A percentile compares a stretch with the other conserved stretches of the same genome.
Conservation (phyloP, 1,140 invertebrate genomes). For the Drosophila watanabei region DNA sequence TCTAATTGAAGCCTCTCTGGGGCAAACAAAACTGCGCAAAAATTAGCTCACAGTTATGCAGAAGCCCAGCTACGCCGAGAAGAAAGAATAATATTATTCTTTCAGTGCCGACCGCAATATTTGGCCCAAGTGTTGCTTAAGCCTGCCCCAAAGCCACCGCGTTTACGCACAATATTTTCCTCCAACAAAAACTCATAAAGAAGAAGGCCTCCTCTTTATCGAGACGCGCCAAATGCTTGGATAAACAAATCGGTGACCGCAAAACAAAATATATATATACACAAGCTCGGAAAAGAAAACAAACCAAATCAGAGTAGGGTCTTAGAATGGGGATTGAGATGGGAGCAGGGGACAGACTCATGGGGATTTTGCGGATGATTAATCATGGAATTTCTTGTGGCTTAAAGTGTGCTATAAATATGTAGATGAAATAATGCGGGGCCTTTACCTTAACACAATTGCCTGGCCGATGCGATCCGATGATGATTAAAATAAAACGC, state of each 20-base stretch:
- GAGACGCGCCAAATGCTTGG: constrained; percentile 54
- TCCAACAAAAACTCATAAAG: neutral
- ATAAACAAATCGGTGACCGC: constrained; percentile 49
- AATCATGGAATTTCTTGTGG: constrained; percentile 46
- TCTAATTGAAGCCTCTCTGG: constrained; percentile 47
- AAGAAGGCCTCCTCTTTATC: constrained; percentile 26
- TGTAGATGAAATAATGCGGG: constrained; percentile 43
- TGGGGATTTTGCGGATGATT: constrained; percentile 41
- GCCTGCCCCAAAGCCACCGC: constrained; percentile 59
- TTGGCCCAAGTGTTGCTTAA: constrained; percentile 51
- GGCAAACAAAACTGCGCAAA: constrained; percentile 37
- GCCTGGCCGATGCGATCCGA: constrained; percentile 13
- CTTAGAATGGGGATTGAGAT: constrained; percentile 15
- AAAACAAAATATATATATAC: constrained; percentile 1
- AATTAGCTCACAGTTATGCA: constrained; percentile 61
- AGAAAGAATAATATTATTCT: constrained; percentile 65
- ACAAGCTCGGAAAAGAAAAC: constrained; percentile 24
- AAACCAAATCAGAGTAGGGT: constrained; percentile 43
- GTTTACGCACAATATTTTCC: constrained; percentile 42
- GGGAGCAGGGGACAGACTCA: neutral
- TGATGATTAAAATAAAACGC: constrained; percentile 50
- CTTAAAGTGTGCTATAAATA: constrained; percentile 28
- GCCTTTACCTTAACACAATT: constrained; percentile 55
- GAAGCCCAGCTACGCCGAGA: constrained; percentile 24
- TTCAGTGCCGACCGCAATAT: constrained; percentile 51